Percentiles rank a stretch among this genome's conserved stretches.
Evolutionary conservation across 2,113 vertebrate genomes (phyloP).

Genomic region (Rhea pennata): DNA sequence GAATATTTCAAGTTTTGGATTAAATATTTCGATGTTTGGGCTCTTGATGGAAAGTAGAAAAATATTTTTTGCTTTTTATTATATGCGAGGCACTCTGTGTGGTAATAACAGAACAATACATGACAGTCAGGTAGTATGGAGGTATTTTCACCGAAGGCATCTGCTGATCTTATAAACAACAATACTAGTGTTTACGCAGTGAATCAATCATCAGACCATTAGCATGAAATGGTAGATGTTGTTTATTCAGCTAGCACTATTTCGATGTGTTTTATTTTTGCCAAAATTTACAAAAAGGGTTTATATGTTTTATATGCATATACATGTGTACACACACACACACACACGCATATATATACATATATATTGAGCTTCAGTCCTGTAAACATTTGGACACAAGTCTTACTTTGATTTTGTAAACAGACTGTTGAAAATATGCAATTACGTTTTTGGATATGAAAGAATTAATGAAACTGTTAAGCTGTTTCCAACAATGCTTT

Average conservation of each 20-base stretch:
- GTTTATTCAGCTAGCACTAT: background rate
- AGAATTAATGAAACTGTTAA: background rate
- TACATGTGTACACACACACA: too few relatives aligned
- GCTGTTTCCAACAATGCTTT: background rate
- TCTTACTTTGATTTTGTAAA: background rate
- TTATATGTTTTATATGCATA: background rate
- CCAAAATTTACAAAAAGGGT: background rate
- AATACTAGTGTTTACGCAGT: background rate
- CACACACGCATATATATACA: too few relatives aligned
- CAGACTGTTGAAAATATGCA: background rate
- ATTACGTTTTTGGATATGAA: background rate
- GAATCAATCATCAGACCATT: background rate
- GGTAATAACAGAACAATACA: background rate
- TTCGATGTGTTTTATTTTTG: background rate
- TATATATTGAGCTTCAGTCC: background rate
- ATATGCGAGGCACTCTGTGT: background rate
- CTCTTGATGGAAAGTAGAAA: background rate
- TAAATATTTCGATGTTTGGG: background rate
- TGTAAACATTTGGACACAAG: background rate
- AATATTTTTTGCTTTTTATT: background rate
- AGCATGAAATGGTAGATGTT: background rate
- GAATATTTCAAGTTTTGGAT: background rate
- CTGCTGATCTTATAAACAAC: background rate
- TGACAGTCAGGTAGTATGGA: background rate
- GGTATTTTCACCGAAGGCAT: background rate